Evolutionary conservation across 1,140 invertebrate genomes (phyloP).

Genomic region (Hypothenemus hampei): DNA sequence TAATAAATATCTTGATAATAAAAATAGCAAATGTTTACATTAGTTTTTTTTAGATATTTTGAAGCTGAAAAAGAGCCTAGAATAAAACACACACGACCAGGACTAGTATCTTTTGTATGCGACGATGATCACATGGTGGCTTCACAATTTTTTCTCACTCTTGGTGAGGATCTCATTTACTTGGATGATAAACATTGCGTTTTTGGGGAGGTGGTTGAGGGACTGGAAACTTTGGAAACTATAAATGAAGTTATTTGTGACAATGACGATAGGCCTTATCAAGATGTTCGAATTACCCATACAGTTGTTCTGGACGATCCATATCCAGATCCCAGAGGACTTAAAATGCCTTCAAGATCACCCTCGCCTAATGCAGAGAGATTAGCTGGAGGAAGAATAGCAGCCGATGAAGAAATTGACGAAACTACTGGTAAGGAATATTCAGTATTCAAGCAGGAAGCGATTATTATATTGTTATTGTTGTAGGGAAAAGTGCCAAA

Average conservation of each 20-base stretch:
- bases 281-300: constrained; percentile 96
- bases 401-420: constrained; percentile 91
- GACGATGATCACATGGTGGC: constrained; percentile 90
- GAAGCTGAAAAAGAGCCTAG: constrained; percentile 86
- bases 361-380: constrained; percentile 82
- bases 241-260: constrained; percentile 95
- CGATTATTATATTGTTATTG: neutral
- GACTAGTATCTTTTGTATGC: constrained; percentile 86
- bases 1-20: neutral
- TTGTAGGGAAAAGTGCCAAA: constrained; percentile 60
- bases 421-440: constrained; percentile 66
- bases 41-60: constrained; percentile 60
- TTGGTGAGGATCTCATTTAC: constrained; percentile 83
- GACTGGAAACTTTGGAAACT: constrained; percentile 73
- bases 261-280: constrained; percentile 83
- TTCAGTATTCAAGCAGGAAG: neutral
- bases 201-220: constrained; percentile 94
- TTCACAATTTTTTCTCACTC: constrained; percentile 96
- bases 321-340: constrained; percentile 78
- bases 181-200: constrained; percentile 93
- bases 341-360: constrained; percentile 75
- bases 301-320: constrained; percentile 97
- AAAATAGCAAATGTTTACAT: neutral
- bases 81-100: constrained; percentile 82
- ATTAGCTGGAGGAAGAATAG: constrained; percentile 78